phyloP scores from a whole-genome alignment of 1,140 invertebrate genomes.

The Bombus balteatus region DNA sequence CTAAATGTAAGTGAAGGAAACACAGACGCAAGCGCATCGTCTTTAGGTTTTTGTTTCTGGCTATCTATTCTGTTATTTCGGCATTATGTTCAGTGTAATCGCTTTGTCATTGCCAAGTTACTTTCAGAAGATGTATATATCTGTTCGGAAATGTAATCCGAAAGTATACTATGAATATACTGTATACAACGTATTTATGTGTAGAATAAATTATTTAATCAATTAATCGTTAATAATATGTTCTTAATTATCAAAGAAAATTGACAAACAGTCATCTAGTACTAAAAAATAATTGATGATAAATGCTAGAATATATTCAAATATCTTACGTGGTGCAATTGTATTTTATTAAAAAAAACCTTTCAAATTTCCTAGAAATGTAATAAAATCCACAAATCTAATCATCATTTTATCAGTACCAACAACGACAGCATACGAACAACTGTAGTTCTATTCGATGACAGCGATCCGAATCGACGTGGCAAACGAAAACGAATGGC shows the following conservation, averaged over 20 bases:
- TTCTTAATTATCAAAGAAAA: not conserved
- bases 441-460: not conserved
- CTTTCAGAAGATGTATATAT: not conserved
- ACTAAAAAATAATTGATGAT: not conserved
- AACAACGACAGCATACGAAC: not conserved
- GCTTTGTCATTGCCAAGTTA: not conserved
- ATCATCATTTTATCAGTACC: not conserved
- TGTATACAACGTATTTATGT: not conserved
- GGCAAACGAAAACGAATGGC: too few species aligned
- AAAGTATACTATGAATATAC: not conserved
- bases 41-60: slow-evolving; percentile 49
- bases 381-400: too few species aligned
- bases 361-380: too few species aligned
- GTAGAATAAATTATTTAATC: not conserved
- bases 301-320: too few species aligned
- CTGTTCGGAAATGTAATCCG: not conserved
- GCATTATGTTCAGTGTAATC: slow-evolving; percentile 16
- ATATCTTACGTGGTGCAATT: too few species aligned
- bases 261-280: not conserved
- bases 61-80: not conserved
- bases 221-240: not conserved
- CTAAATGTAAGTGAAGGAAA: slow-evolving; percentile 59
- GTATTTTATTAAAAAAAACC: too few species aligned
- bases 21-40: slow-evolving; percentile 35
- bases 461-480: not conserved